phyloP scores from a whole-genome alignment of 2,113 vertebrate species.

The Elanoides forficatus region DNA sequence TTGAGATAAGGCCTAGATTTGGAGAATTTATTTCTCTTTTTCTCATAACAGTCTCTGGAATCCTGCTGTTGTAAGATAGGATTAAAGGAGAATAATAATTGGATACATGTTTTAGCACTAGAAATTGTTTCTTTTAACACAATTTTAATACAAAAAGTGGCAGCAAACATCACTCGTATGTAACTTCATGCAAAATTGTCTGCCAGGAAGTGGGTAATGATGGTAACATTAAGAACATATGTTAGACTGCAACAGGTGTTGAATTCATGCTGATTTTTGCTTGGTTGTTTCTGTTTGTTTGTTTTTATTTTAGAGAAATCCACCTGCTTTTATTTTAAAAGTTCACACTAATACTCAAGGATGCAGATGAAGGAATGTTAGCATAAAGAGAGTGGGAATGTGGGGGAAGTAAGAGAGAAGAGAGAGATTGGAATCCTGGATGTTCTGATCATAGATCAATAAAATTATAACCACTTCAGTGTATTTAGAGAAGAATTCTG shows the following conservation, averaged over 20 bases:
- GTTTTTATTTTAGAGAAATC: constrained; percentile 23
- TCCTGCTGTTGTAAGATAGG: background rate
- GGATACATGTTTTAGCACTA: background rate
- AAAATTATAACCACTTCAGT: background rate
- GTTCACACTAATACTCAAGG: background rate
- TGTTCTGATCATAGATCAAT: constrained; percentile 5
- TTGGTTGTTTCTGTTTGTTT: background rate
- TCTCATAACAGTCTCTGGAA: background rate
- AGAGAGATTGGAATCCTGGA: background rate
- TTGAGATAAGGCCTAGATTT: background rate
- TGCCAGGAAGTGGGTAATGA: background rate
- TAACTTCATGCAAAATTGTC: background rate
- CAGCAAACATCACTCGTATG: background rate
- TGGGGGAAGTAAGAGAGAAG: background rate
- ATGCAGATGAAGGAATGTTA: constrained; percentile 23
- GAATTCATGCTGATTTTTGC: background rate
- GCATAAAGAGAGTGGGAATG: constrained; percentile 28
- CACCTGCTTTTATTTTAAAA: constrained; percentile 53
- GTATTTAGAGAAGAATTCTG: background rate
- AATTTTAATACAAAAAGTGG: constrained; percentile 3
- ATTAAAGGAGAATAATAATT: background rate
- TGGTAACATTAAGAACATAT: background rate
- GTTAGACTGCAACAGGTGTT: background rate
- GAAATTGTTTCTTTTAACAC: constrained; percentile 4
- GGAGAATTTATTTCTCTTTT: background rate